Conservation (phyloP, 2,797 vertebrate genomes). For the Melopsittacus undulatus region DNA sequence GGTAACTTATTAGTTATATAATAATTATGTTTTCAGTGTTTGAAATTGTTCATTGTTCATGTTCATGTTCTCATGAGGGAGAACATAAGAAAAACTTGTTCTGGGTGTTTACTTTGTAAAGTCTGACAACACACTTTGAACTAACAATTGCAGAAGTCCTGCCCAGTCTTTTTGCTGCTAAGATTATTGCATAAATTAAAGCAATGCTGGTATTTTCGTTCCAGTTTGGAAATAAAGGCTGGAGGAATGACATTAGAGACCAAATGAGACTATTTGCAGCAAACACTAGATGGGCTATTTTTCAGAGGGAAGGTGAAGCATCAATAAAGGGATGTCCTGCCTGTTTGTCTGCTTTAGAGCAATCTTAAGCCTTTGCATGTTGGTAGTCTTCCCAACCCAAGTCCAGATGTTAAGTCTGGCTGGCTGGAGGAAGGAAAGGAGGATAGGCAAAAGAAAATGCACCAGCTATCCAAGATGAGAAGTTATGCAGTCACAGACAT, state of each 20-base stretch:
- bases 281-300: neutral
- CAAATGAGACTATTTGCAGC: neutral
- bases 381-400: neutral
- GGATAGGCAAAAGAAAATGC: neutral
- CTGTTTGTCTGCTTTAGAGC: neutral
- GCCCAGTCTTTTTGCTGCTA: neutral
- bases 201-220: neutral
- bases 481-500: neutral
- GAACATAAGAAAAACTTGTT: neutral
- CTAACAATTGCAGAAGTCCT: neutral
- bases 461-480: neutral
- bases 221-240: neutral
- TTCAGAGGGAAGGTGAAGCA: neutral
- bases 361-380: neutral
- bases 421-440: neutral
- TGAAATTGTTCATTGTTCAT: neutral
- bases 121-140: neutral
- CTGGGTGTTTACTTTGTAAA: neutral
- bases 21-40: neutral
- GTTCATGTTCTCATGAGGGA: neutral
- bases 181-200: neutral
- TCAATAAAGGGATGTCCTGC: neutral
- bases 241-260: neutral
- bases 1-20: neutral
- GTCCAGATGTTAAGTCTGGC: slow-evolving; percentile 27